These are phyloP conservation scores for Brachypodius melanocephalos DNA, from an alignment of 2,113 vertebrate genomes.

Conservation along the genomic window DNA sequence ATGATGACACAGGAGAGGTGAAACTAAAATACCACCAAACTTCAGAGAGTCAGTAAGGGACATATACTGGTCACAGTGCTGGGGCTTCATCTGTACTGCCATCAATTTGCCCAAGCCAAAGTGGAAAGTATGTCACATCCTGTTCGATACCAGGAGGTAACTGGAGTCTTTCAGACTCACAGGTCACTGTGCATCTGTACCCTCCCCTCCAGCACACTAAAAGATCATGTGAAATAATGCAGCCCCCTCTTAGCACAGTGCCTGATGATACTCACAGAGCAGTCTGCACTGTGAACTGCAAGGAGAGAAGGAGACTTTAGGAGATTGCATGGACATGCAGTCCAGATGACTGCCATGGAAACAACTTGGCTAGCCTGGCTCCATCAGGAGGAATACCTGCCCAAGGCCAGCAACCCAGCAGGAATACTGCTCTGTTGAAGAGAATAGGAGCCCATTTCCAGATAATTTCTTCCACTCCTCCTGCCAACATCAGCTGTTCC, in stretches of 20 bases:
- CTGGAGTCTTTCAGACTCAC: not conserved
- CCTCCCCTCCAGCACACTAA: not conserved
- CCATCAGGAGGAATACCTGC: not conserved
- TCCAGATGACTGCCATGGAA: constrained; percentile 8
- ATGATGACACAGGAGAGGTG: not conserved
- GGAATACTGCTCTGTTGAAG: not conserved
- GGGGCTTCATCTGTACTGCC: not conserved
- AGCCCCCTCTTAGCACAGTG: not conserved
- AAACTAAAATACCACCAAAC: not conserved
- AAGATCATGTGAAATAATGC: not conserved
- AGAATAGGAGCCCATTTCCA: not conserved
- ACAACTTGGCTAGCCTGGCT: not conserved
- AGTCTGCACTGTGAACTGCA: not conserved
- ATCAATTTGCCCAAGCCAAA: not conserved
- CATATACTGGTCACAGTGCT: not conserved
- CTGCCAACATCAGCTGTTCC: constrained; percentile 5
- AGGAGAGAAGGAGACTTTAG: not conserved
- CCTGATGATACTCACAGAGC: not conserved
- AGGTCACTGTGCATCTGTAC: not conserved
- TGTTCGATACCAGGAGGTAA: not conserved
- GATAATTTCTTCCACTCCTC: not conserved
- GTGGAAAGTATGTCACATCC: not conserved
- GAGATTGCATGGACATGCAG: not conserved
- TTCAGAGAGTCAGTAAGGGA: not conserved
- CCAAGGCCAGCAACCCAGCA: constrained; percentile 1